Conservation (phyloP, 2,113 vertebrate species). For the western clawed frog (Xenopus tropicalis) region UCB_Xtro_10.0 CM004444.2:80186501-80187000, state of each 20-base stretch:
- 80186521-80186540: too few relatives aligned
- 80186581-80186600: not conserved
- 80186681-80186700: constrained; percentile 2
- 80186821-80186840: not conserved
- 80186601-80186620: not conserved
- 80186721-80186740: not conserved
- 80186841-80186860: not conserved
- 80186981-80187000: too few relatives aligned
- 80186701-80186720: not conserved
- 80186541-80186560: too few relatives aligned
- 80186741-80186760: not conserved
- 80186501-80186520: too few relatives aligned
- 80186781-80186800: constrained; percentile 1
- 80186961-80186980: too few relatives aligned
- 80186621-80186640: not conserved
- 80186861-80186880: not conserved
- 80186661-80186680: not conserved
- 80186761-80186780: not conserved
- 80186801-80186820: not conserved
- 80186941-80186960: too few relatives aligned
- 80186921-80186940: too few relatives aligned
- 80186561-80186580: too few relatives aligned
- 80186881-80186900: too few relatives aligned
- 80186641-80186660: not conserved
- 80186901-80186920: too few relatives aligned